These are phyloP conservation scores for Eilema sororculum DNA, from an alignment of 2,888 invertebrate genomes.

Conservation along the genomic window DNA sequence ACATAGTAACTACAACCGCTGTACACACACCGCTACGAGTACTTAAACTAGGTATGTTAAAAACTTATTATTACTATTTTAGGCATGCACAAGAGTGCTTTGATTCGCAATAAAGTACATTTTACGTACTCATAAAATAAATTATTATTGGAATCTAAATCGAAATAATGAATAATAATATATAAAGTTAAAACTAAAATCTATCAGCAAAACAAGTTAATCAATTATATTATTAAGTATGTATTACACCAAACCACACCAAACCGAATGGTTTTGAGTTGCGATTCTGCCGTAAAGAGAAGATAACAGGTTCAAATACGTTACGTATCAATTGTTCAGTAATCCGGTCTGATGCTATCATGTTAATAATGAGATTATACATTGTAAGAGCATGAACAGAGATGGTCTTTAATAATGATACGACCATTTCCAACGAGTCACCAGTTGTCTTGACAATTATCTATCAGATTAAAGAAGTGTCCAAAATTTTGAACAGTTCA, in stretches of 20 bases:
- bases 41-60: constrained; percentile 16
- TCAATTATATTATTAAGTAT: constrained; percentile 21
- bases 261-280: constrained; percentile 25
- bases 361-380: constrained; percentile 56
- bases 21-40: constrained; percentile 15
- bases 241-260: constrained; percentile 20
- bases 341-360: constrained; percentile 58
- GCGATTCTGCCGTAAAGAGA: constrained; percentile 21
- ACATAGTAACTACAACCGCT: constrained; percentile 30
- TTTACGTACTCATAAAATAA: constrained; percentile 20
- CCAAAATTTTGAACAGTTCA: constrained; percentile 39
- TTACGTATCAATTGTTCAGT: constrained; percentile 45
- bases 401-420: constrained; percentile 53
- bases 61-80: constrained; percentile 19
- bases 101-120: constrained; percentile 20
- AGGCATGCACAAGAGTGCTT: constrained; percentile 21
- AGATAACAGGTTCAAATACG: background rate
- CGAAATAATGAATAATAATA: constrained; percentile 13
- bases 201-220: constrained; percentile 5
- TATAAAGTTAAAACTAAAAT: constrained; percentile 3
- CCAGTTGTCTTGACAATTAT: constrained; percentile 53
- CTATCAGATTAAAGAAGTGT: constrained; percentile 61
- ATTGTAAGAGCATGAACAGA: constrained; percentile 60
- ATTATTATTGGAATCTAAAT: constrained; percentile 18
- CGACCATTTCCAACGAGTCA: background rate